Evolutionary conservation across 2,113 vertebrate genomes (phyloP), one percentile per base, ranked within the genome.

Genomic region (Rutilus rutilus): DNA sequence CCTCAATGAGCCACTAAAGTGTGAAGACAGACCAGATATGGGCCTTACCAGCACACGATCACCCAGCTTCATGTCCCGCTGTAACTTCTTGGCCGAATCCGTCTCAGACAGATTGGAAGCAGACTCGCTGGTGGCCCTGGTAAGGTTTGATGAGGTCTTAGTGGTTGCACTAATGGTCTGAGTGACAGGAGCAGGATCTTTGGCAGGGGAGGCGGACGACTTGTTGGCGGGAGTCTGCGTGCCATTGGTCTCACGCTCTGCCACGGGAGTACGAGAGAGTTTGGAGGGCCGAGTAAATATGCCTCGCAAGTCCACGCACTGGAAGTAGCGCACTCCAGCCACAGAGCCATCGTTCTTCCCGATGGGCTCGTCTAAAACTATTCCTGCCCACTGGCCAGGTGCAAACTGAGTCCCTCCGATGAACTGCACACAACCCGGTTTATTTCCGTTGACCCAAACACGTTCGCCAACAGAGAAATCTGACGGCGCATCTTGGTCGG

Each of bases 261-360:
- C 84, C 84, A 93, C 82, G 0, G 83, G 57, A 0, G 94, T 96
- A 42, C 94, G 92, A 0, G 94, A 94, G 1, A 99, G 88, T 89
- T 99, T 99, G 1, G 98, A 99, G 0, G 98, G 97, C 25, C 97
- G 94, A 0, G 97, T 99, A 90, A 99, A 99, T 54, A 99, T 98
- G 12, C 98, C 98, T 85, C 93, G 94, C 25, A 96, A 90, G 47
- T 97, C 96, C 19, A 98, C 96, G 2, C 98, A 99, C 91, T 97
- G 96, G 92, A 99, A 99, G 88, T 99, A 99, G 0, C 97, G 94
- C 11, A 99, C 94, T 11, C 97, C 97, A 0, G 97, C 95, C 91
- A 99, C 98, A 0, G 97, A 97, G 1, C 98, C 98, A 0, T 99
- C 97, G 0, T 99, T 99, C 92, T 99, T 99, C 19, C 97, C 98